Evolutionary conservation across 2,113 vertebrate genomes (phyloP).

Genomic region (Australoheros scitulus): DNA sequence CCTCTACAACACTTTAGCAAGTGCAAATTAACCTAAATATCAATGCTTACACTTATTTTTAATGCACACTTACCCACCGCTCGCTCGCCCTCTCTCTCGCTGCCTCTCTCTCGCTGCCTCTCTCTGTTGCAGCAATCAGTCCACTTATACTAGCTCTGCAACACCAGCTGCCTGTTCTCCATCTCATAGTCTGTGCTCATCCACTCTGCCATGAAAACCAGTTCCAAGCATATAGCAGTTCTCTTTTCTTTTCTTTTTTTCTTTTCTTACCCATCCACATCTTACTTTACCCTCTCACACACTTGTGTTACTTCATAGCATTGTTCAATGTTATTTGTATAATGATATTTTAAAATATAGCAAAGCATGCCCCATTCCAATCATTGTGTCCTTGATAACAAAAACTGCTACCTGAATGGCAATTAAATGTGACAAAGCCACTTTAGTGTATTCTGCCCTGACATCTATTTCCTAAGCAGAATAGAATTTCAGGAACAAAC

Average conservation of each 20-base stretch:
- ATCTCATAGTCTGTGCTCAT: not conserved
- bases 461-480: conserved; percentile 17
- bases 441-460: conserved; percentile 34
- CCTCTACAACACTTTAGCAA: not conserved
- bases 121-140: not conserved
- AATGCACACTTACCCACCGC: not conserved
- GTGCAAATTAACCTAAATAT: not conserved
- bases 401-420: conserved; percentile 38
- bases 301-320: not conserved
- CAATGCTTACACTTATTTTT: not conserved
- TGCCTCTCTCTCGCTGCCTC: not conserved
- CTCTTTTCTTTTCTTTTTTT: not conserved
- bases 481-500: conserved; percentile 42
- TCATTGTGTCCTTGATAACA: conserved; percentile 28
- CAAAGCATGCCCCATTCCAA: conserved; percentile 14
- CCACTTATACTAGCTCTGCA: not conserved
- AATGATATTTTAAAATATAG: conserved; percentile 10
- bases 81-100: not conserved
- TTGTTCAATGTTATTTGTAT: not conserved
- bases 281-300: not conserved
- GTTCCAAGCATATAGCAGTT: not conserved
- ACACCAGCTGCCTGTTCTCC: not conserved
- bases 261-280: too few relatives aligned
- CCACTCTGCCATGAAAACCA: not conserved
- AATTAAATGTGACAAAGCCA: conserved; percentile 49